These are phyloP conservation scores for Enteromius anoplus DNA, from an alignment of 2,797 vertebrate genomes.

Conservation along the genomic window DNA sequence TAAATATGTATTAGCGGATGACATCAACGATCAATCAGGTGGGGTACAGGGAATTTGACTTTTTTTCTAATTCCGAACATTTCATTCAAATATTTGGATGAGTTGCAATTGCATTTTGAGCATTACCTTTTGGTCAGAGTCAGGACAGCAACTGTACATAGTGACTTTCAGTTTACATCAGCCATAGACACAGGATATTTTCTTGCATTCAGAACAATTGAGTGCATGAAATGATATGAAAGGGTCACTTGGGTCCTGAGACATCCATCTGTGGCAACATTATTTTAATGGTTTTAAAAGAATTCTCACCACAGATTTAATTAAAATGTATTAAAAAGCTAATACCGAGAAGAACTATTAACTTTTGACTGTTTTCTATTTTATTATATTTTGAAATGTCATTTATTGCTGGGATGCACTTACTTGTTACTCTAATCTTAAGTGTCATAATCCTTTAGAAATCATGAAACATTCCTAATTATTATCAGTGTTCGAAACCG, in stretches of 20 bases:
- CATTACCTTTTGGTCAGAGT: background rate
- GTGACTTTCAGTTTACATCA: slow-evolving; percentile 5
- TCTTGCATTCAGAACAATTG: background rate
- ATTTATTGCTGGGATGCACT: background rate
- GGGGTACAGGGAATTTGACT: background rate
- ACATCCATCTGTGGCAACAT: background rate
- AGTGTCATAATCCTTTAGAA: background rate
- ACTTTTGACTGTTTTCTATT: background rate
- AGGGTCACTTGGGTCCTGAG: background rate
- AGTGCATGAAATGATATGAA: background rate
- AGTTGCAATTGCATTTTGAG: background rate
- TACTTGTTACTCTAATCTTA: background rate
- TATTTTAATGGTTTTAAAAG: background rate
- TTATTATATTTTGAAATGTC: background rate
- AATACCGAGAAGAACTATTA: background rate
- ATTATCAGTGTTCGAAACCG: background rate
- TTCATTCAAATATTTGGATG: background rate
- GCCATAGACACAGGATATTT: background rate
- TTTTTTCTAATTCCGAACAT: background rate
- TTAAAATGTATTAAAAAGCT: background rate
- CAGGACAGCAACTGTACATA: background rate
- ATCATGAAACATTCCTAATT: background rate
- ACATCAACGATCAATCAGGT: background rate
- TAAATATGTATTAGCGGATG: background rate
- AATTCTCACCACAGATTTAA: background rate